Base-by-base conservation (phyloP, 2,797 vertebrate species). In the Distichodus sexfasciatus region DNA sequence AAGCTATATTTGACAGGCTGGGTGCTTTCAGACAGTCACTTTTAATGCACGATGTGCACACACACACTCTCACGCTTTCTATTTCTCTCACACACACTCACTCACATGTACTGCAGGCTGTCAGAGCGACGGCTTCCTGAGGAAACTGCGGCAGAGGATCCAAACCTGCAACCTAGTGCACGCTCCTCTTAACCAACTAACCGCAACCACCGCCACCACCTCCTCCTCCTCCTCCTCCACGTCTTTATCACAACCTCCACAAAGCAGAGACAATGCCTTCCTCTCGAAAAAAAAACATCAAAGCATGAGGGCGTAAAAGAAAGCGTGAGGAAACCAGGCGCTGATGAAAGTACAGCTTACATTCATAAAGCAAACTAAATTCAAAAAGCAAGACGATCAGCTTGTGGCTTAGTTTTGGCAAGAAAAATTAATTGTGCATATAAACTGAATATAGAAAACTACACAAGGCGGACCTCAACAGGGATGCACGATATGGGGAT, bases 111-210 rank as follows among this genome's bases (percentile, higher is more conserved):
- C 60, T 62, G 3, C 24, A 17, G 14, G 3, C 14, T 36, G 53
- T 33, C 57, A 61, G 19, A 15, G 23, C 15, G 14, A 9, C 36
- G 29, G n/a, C 46, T 62, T 62, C 67, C 44, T 26, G 28, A 53
- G 57, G 67, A 69, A 61, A 60, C 28, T 26, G 23, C 7, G 4
- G 54, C 12, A 68, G 1, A 55, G 36, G 44, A 66, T 61, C 35
- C 47, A 61, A 28, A 14, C 47, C 43, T 69, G 63, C 44, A 66
- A 26, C 31, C 19, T 28, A 4, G 9, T 50, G 55, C 54, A 50
- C 53, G 55, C 38, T 47, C 36, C 29, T 33, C 40, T 46, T 40
- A 70, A 12, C 28, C 1, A 1, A n/a, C 35, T 35, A 51, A 61
- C 57, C 67, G 26, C 57, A 43, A 33, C 66, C 21, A 35, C 24